Base-by-base conservation (phyloP, 1,140 invertebrate genomes). In the Brachystomella parvula region DNA sequence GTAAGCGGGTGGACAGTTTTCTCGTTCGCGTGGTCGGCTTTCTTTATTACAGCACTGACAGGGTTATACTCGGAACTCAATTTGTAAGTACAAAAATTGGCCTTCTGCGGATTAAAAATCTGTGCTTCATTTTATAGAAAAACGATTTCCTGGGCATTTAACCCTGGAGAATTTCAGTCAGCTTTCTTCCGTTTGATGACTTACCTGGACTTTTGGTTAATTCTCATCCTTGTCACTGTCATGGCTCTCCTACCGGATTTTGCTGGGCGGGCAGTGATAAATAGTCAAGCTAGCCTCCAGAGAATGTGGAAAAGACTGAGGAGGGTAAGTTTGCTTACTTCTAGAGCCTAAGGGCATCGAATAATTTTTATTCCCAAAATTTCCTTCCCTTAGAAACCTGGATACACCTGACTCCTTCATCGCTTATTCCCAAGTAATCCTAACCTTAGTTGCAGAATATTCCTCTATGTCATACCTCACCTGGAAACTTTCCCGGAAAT, bases 171-270 rank as follows among this genome's bases (percentile, higher is more conserved):
- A 53, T 82, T 88, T 35, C 79, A 83, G 2, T 82, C 81, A 65
- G 83, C 86, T 0, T 86, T 86, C 69, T 80, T 78, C 0, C 80
- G 80, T 15, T 76, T 89, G 9, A 66, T 87, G 19, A 65, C 74
- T 1, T 84, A 84, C 1, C 75, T 81, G 0, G 73, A 82, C 0
- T 84, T 87, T 65, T 87, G 85, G 83, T 71, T 88, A 9, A 70
- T 83, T 2, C 82, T 84, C 1, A 2, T 86, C 0, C 1, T 87
- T 0, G 73, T 83, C 0, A 66, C 83, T 0, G 75, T 83, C 0
- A 75, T 82, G 1, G 80, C 83, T 21, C 77, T 89, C 1, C 69
- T 83, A 21, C 87, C 87, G 0, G 85, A 87, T 71, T 79, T 80
- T 61, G 70, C 77, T 3, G 57, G 75, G 1, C 69, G 74, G 59